phyloP scores from a whole-genome alignment of 2,113 vertebrate species.

The Antechinus stuartii region DNA sequence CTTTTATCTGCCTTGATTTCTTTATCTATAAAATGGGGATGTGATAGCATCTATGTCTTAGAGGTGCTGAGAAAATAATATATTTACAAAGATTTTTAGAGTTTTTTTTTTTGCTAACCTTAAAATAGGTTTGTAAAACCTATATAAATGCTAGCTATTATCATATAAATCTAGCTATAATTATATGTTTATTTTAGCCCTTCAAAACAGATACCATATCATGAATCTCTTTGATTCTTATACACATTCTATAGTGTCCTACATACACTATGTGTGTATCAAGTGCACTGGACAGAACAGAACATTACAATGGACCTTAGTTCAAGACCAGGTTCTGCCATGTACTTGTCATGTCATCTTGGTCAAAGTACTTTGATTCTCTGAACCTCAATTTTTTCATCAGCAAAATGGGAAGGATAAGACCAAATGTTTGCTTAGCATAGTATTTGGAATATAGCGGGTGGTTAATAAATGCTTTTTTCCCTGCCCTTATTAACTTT shows the following conservation, averaged over 20 bases:
- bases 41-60: not conserved
- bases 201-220: too few species aligned
- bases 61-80: not conserved
- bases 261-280: not conserved
- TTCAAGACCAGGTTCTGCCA: not conserved
- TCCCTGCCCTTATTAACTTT: not conserved
- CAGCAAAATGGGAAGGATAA: not conserved
- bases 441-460: not conserved
- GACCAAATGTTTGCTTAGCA: not conserved
- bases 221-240: too few species aligned
- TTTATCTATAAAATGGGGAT: not conserved
- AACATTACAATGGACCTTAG: not conserved
- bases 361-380: not conserved
- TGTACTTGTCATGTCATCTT: not conserved
- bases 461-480: not conserved
- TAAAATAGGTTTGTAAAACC: not conserved
- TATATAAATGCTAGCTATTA: not conserved
- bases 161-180: not conserved
- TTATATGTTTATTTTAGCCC: not conserved
- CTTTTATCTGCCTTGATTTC: not conserved
- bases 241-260: not conserved
- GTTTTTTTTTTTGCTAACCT: not conserved
- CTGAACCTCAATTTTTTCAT: not conserved
- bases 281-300: not conserved
- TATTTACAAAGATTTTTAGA: not conserved